Conservation (phyloP, 2,113 vertebrate genomes). For the Holacanthus passer region DNA sequence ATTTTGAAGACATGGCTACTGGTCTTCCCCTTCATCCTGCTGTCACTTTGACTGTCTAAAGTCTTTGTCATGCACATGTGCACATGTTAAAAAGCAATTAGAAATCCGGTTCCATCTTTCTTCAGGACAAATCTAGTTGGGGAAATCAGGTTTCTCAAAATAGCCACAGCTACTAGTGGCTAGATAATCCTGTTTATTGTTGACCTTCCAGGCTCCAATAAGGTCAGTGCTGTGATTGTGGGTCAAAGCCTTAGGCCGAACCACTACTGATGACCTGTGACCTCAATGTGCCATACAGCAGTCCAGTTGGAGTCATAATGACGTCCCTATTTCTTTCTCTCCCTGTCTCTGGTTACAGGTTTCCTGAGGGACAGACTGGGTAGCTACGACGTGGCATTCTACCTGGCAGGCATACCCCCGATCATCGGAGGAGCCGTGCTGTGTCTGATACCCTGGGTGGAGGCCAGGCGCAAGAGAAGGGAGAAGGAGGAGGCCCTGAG, state of each 20-base stretch:
- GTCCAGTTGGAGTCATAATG: too few relatives aligned
- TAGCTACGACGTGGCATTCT: constrained; percentile 92
- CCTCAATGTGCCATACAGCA: neutral
- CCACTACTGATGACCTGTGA: neutral
- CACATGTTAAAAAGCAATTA: neutral
- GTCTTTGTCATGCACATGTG: neutral
- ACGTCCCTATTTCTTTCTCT: neutral
- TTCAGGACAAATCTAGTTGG: neutral
- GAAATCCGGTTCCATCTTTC: too few relatives aligned
- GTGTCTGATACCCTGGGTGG: constrained; percentile 94
- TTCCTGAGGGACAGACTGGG: constrained; percentile 89
- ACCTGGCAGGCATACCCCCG: constrained; percentile 95
- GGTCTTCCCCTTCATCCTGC: neutral
- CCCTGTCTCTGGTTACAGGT: constrained; percentile 80
- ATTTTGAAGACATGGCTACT: neutral
- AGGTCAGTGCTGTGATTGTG: neutral
- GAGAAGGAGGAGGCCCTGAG: constrained; percentile 47
- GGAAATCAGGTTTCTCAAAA: neutral
- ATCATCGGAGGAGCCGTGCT: constrained; percentile 92
- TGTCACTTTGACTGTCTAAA: neutral
- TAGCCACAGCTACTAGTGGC: neutral
- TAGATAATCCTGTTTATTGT: neutral
- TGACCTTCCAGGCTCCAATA: neutral
- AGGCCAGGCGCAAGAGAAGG: constrained; percentile 80
- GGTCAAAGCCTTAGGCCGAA: neutral